These are phyloP conservation scores for Enteromius radiatus DNA, from an alignment of 2,797 vertebrate species.

Conservation along the genomic window DNA sequence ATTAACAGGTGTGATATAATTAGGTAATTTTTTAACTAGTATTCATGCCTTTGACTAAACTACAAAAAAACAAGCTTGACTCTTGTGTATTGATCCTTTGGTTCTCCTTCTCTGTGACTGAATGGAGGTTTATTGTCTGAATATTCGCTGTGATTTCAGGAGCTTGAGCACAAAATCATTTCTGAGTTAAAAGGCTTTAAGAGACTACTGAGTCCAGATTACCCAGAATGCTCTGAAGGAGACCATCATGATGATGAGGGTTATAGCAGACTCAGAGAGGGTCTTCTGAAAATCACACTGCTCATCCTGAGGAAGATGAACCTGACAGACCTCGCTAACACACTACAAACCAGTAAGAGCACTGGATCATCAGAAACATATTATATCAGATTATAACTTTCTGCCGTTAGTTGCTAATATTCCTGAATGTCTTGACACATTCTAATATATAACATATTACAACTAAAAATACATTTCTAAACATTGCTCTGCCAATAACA, in stretches of 20 bases:
- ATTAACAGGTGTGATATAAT: too few species aligned
- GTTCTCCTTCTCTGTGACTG: not conserved
- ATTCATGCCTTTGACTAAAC: too few species aligned
- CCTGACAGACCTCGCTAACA: not conserved
- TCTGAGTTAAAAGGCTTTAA: not conserved
- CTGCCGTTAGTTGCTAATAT: not conserved
- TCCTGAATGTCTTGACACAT: not conserved
- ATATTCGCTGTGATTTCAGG: not conserved
- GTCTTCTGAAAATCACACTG: not conserved
- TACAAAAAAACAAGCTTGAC: too few species aligned
- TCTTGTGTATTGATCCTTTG: too few species aligned
- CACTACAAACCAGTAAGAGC: constrained; percentile 2
- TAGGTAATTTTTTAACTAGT: too few species aligned
- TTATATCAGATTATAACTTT: not conserved
- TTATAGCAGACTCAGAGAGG: not conserved
- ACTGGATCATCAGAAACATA: not conserved
- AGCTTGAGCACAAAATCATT: not conserved
- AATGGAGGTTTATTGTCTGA: not conserved
- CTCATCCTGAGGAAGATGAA: not conserved
- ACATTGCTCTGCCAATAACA: too few species aligned
- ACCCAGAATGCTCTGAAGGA: not conserved
- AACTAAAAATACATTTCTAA: too few species aligned
- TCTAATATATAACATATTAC: not conserved
- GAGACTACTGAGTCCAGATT: constrained; percentile 1
- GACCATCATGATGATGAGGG: not conserved